Percentiles rank a stretch among this genome's conserved stretches.
Conservation (phyloP, 2,113 vertebrate species). For the Bambusicola thoracicus region DNA sequence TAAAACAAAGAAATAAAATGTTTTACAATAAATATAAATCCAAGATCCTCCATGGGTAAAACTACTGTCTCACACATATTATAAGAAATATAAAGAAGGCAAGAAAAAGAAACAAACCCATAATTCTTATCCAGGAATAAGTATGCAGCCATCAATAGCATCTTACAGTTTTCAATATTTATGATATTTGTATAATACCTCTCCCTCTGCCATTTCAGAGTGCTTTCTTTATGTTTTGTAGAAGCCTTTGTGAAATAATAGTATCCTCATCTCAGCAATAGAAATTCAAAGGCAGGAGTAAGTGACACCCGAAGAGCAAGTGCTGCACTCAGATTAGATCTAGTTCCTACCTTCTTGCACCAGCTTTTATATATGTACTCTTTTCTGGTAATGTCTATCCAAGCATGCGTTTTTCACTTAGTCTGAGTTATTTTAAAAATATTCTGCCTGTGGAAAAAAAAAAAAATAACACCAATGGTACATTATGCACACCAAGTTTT, state of each 20-base stretch:
- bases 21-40: background rate
- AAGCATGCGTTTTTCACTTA: background rate
- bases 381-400: background rate
- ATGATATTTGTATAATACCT: background rate
- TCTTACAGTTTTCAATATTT: background rate
- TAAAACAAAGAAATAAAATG: conserved; percentile 28
- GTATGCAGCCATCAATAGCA: background rate
- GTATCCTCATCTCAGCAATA: background rate
- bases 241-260: background rate
- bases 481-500: background rate
- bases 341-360: background rate
- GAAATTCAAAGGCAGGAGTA: background rate
- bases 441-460: background rate
- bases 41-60: background rate
- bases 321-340: background rate
- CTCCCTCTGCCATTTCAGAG: background rate
- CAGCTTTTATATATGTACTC: background rate
- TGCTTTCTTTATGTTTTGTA: background rate
- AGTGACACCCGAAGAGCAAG: background rate
- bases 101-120: background rate
- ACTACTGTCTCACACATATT: background rate
- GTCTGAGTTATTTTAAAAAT: background rate
- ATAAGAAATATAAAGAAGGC: background rate
- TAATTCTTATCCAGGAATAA: background rate
- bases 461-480: background rate